Conservation (phyloP, 2,888 invertebrate genomes). For the Exephanes ischioxanthus region DNA sequence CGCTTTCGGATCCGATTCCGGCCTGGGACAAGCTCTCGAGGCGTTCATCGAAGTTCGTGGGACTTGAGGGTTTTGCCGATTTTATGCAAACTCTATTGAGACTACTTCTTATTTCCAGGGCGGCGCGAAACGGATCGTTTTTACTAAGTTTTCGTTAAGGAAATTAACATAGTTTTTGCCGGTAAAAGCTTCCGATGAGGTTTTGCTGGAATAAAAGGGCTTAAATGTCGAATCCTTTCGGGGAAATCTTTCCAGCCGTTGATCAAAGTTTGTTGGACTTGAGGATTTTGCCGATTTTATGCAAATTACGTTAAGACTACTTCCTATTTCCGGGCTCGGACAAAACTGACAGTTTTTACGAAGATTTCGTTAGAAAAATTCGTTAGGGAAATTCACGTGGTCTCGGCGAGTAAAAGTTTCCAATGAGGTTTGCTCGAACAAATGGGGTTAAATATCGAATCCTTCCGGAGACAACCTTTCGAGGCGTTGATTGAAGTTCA, state of each 20-base stretch:
- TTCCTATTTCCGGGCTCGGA: too few relatives aligned
- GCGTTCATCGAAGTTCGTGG: background rate
- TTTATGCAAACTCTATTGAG: too few relatives aligned
- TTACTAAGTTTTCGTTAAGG: too few relatives aligned
- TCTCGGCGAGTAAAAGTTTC: background rate
- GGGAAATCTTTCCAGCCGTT: background rate
- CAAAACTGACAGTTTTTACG: too few relatives aligned
- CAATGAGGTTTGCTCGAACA: background rate
- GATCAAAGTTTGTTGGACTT: background rate
- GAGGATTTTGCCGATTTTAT: too few relatives aligned
- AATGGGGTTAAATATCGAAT: constrained; percentile 13
- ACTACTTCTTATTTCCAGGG: too few relatives aligned
- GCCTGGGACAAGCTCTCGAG: background rate
- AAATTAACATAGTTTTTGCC: background rate
- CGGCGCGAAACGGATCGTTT: too few relatives aligned
- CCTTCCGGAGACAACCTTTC: background rate
- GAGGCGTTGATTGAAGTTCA: background rate
- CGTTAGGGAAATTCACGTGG: too few relatives aligned
- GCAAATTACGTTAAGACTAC: too few relatives aligned
- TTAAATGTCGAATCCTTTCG: constrained; percentile 17
- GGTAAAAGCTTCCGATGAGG: background rate
- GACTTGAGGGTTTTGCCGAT: background rate
- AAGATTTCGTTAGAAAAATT: too few relatives aligned
- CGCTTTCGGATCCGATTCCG: background rate
- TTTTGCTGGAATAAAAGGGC: background rate